Evolutionary conservation across 2,888 invertebrate species (phyloP), one percentile per base, ranked within the genome.

Genomic region (Chironomus riparius): DNA sequence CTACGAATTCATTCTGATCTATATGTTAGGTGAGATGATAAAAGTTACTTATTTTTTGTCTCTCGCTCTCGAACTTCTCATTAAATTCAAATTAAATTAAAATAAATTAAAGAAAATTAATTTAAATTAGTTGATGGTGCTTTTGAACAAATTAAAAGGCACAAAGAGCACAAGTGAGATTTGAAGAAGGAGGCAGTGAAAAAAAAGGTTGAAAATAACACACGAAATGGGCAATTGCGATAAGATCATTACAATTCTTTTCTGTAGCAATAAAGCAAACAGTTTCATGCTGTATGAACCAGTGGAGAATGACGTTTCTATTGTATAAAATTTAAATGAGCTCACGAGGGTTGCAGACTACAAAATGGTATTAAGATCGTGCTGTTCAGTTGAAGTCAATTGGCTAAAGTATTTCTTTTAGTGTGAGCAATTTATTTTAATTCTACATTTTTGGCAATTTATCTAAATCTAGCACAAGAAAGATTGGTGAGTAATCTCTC

Each of bases 101-200:
- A 56, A 56, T 56, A 24, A 24, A 65, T 38, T 24, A 65, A n/a
- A 65, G 5, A 65, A 65, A 71, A 56, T 71, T 71, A 71, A 71
- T 71, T 71, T 71, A 56, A 71, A 71, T 71, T 71, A 71, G 71
- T 18, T 61, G 71, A 71, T 56, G 56, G 71, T 56, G 71, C 71
- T 71, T 71, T 71, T 1, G 70, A 71, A 56, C 71, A 71, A 71
- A 71, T 71, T 71, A 71, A 71, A 24, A 65, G 65, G 22, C 21
- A 21, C 24, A 22, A 24, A 65, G 65, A 65, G 65, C 22, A 65
- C 15, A 38, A 38, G 38, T 10, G 38, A 38, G 38, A 38, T 38
- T 38, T 38, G 10, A 10, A 38, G 38, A 38, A 38, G 38, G 38
- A 38, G 38, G 18, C 22, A 13, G n/a, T 4, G 13, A 1, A 50